Conservation (phyloP, 2,888 invertebrate species). For the Acleris cristana region DNA sequence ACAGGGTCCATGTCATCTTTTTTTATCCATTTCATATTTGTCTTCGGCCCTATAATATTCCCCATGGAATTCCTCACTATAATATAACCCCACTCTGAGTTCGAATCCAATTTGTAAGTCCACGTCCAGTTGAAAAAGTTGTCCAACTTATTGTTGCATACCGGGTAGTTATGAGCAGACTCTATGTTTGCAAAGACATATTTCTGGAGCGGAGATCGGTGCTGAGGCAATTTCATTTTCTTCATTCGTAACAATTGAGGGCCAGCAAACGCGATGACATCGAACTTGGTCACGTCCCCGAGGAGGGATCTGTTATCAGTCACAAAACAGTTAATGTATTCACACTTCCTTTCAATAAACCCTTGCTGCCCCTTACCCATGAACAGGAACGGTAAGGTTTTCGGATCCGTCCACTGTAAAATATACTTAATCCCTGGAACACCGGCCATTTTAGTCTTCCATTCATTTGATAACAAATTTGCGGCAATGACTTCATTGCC, state of each 20-base stretch:
- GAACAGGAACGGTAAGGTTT: constrained; percentile 51
- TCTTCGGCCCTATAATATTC: constrained; percentile 59
- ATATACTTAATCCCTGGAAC: constrained; percentile 48
- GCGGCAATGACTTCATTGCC: too few relatives aligned
- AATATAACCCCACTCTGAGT: constrained; percentile 65
- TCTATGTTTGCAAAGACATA: constrained; percentile 66
- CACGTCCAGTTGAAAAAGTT: constrained; percentile 73
- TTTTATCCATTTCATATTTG: constrained; percentile 62
- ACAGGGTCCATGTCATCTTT: constrained; percentile 53
- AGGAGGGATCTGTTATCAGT: constrained; percentile 52
- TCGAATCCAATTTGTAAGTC: constrained; percentile 66
- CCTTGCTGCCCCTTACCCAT: constrained; percentile 49
- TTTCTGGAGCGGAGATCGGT: constrained; percentile 59
- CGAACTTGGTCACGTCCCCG: constrained; percentile 55
- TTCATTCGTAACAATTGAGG: constrained; percentile 50
- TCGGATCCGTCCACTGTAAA: constrained; percentile 54
- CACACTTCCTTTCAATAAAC: constrained; percentile 57
- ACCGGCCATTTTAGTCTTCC: too few relatives aligned
- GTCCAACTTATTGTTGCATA: constrained; percentile 54
- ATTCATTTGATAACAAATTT: too few relatives aligned
- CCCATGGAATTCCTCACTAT: constrained; percentile 56
- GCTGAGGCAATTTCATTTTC: constrained; percentile 45
- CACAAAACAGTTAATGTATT: constrained; percentile 63
- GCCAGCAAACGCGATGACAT: constrained; percentile 62
- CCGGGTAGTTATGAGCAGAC: constrained; percentile 61